Evolutionary conservation across 2,113 vertebrate species (phyloP), one percentile per base, ranked within the genome.

Genomic region (Sinosuthora webbiana): DNA sequence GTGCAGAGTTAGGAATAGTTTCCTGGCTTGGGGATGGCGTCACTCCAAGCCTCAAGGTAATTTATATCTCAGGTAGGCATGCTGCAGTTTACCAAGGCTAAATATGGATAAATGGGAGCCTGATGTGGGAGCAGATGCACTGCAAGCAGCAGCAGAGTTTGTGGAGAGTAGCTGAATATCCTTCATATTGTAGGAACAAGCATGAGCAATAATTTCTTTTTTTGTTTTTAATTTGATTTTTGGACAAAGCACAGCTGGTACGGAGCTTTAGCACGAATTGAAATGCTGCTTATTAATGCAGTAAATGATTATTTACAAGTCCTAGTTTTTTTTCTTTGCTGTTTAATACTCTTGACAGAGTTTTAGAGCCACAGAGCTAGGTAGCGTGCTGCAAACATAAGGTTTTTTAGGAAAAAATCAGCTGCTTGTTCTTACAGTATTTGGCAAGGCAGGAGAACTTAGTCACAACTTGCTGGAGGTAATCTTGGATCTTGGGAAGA

Each of bases 241-340:
- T 77, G 83, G 97, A 96, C 97, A 96, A 96, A 97, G 93, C 53
- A 76, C 81, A 96, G 91, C 93, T 96, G 93, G 78, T 70, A 88
- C 91, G 78, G 93, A 95, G 93, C 94, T 97, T 93, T 77, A 92
- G 73, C 69, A 97, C 55, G 45, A 98, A 97, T 98, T 97, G 87
- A 94, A 96, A 90, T 95, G 88, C 93, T 96, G 94, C 88, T 91
- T 41, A 56, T 92, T 94, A 88, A 87, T 93, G 90, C 84, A 83
- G 69, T 73, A 71, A 97, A 84, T 85, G 76, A 59, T 95, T 76
- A 93, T 92, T 95, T 95, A 94, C 92, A 96, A 97, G 86, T 91
- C 70, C 80, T 86, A 37, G 37, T 39, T 39, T 44, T 95, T 97
- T 97, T 82, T 81, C 49, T 84, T 88, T 94, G 92, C 82, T 96